These are phyloP conservation scores for Vulpes lagopus DNA, from an alignment of 2,113 vertebrate species.

Conservation along the genomic window DNA sequence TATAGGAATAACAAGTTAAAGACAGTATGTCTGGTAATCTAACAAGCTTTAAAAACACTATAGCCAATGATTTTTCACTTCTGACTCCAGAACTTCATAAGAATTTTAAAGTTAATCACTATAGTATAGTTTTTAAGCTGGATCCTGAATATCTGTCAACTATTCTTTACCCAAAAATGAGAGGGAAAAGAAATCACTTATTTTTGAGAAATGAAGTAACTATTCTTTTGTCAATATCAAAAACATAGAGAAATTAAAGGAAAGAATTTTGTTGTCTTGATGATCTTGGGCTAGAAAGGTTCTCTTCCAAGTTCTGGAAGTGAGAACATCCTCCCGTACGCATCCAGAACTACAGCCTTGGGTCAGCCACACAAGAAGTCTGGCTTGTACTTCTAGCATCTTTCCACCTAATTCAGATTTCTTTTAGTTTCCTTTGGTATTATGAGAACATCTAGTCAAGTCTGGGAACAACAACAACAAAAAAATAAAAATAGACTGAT, in stretches of 20 bases:
- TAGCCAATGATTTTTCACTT: neutral
- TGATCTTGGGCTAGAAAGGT: neutral
- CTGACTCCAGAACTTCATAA: neutral
- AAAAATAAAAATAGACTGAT: neutral
- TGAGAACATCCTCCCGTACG: neutral
- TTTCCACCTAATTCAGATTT: neutral
- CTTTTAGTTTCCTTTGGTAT: neutral
- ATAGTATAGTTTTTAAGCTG: neutral
- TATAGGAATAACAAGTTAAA: neutral
- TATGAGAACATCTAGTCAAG: neutral
- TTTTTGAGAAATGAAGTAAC: neutral
- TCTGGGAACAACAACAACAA: neutral
- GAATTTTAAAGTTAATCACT: constrained; percentile 32
- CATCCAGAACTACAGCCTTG: neutral
- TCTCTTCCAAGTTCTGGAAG: neutral
- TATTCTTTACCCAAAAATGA: constrained; percentile 40
- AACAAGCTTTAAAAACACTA: neutral
- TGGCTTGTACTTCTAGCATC: neutral
- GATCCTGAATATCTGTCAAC: neutral
- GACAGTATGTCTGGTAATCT: neutral
- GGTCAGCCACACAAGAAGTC: neutral
- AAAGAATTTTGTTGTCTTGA: neutral
- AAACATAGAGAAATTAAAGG: neutral
- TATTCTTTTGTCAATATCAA: neutral
- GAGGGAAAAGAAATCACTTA: neutral